phyloP scores from a whole-genome alignment of 2,888 invertebrate species.

The Serrognathus titanus region DNA sequence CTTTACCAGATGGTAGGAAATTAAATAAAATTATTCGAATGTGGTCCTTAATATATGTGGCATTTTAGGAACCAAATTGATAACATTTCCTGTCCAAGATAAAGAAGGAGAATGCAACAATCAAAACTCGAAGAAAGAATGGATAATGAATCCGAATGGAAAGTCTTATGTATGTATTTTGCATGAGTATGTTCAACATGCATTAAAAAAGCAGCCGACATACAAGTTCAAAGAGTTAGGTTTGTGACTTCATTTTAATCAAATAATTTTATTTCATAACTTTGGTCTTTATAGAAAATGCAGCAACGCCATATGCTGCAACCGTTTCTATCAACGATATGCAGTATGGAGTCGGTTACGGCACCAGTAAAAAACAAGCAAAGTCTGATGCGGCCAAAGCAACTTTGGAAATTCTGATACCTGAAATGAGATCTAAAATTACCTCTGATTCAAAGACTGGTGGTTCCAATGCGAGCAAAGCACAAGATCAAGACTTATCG shows the following conservation, averaged over 20 bases:
- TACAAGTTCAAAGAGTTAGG: constrained; percentile 89
- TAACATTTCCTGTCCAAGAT: constrained; percentile 77
- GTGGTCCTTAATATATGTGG: neutral
- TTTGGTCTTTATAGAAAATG: constrained; percentile 65
- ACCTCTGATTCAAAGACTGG: constrained; percentile 58
- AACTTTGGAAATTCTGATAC: constrained; percentile 87
- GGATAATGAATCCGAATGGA: constrained; percentile 97
- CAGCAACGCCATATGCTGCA: constrained; percentile 89
- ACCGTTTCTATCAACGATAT: constrained; percentile 89
- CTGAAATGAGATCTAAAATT: constrained; percentile 84
- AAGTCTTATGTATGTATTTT: constrained; percentile 94
- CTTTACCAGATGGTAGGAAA: constrained; percentile 69
- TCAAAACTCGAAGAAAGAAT: constrained; percentile 66
- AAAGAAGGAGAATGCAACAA: constrained; percentile 42
- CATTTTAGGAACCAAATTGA: constrained; percentile 71
- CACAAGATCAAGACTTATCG: constrained; percentile 53
- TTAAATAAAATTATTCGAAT: too few relatives aligned
- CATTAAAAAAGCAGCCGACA: constrained; percentile 87
- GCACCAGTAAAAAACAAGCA: constrained; percentile 91
- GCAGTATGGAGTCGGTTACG: constrained; percentile 91
- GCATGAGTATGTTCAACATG: constrained; percentile 96
- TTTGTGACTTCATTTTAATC: constrained; percentile 38
- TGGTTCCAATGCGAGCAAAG: constrained; percentile 46
- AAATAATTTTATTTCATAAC: neutral
- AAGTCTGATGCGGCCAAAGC: constrained; percentile 90